Evolutionary conservation across 1,140 invertebrate species (phyloP).

Genomic region (Drosophila micromelanica): DNA sequence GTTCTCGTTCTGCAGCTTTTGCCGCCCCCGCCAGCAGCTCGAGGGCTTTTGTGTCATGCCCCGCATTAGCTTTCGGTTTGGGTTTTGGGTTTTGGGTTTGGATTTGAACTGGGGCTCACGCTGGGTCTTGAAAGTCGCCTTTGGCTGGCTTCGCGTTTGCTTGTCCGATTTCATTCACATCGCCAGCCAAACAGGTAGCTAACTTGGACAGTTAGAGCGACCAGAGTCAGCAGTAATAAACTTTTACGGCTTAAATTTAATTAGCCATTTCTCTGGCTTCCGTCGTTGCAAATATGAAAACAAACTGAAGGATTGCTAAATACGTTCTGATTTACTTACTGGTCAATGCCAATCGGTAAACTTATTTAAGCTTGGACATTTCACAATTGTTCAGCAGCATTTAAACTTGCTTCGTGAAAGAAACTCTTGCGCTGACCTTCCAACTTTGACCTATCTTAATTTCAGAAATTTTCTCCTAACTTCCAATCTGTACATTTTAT

Average conservation of each 20-base stretch:
- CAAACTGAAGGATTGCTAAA: conserved; percentile 7
- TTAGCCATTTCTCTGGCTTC: conserved; percentile 80
- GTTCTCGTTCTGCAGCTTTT: conserved; percentile 14
- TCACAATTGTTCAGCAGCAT: no score
- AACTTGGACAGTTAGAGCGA: conserved; percentile 38
- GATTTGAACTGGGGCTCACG: not conserved
- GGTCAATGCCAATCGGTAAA: not conserved
- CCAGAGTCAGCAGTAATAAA: conserved; percentile 69
- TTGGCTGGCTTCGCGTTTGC: conserved; percentile 28
- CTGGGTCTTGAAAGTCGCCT: conserved; percentile 5
- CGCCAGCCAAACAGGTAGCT: conserved; percentile 30
- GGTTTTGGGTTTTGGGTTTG: conserved; percentile 5
- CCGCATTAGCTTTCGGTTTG: conserved; percentile 60
- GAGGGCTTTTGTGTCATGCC: conserved; percentile 73
- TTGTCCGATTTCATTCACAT: not conserved
- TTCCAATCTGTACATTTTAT: no score
- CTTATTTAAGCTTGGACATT: not conserved
- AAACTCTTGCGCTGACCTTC: no score
- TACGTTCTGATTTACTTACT: conserved; percentile 50
- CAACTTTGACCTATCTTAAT: no score
- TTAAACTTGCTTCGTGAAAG: no score
- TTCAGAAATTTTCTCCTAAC: no score
- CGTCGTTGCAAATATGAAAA: conserved; percentile 48
- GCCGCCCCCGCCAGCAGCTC: conserved; percentile 33
- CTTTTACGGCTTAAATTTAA: conserved; percentile 80